Conservation (phyloP, 2,113 vertebrate genomes). For the Tyrannus savana region DNA sequence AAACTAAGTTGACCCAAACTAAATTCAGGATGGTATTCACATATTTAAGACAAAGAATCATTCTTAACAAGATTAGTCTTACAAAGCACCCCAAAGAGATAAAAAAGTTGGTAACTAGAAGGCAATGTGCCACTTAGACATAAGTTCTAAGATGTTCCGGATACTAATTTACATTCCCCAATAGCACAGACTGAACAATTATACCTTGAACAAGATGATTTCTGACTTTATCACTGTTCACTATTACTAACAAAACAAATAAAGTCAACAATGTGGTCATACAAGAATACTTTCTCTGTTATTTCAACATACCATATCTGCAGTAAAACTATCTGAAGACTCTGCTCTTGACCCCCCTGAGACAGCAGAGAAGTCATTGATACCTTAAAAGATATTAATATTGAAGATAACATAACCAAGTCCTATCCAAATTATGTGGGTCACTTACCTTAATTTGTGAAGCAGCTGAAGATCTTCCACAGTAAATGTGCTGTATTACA, state of each 20-base stretch:
- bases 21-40: neutral
- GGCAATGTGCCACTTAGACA: neutral
- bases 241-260: neutral
- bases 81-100: neutral
- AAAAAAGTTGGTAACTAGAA: neutral
- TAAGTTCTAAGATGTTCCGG: neutral
- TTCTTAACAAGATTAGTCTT: neutral
- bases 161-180: neutral
- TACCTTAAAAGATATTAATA: neutral
- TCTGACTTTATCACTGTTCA: neutral
- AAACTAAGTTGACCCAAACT: neutral
- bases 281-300: neutral
- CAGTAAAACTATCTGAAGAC: neutral
- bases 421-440: neutral
- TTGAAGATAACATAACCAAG: neutral
- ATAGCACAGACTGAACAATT: neutral
- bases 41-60: neutral
- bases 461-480: neutral
- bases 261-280: neutral
- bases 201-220: neutral
- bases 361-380: neutral
- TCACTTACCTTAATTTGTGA: constrained; percentile 48
- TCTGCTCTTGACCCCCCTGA: neutral
- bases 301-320: neutral
- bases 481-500: neutral